These are phyloP conservation scores for Pollenia labialis DNA, from an alignment of 2,888 invertebrate genomes.

Conservation along the genomic window DNA sequence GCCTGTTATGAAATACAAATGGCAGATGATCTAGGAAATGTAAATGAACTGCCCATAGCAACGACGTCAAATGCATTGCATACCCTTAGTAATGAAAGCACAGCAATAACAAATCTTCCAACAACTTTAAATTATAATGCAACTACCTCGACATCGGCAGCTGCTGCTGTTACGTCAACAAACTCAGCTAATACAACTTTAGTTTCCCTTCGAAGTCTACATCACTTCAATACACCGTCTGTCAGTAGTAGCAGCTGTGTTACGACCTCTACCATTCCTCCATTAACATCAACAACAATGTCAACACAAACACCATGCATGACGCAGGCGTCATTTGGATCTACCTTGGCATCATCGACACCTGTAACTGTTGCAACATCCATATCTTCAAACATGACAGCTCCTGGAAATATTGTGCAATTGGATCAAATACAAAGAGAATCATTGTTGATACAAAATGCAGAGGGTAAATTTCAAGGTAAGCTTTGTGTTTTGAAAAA, in stretches of 20 bases:
- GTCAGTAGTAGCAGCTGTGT: conserved; percentile 37
- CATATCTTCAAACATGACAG: conserved; percentile 53
- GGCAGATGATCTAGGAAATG: conserved; percentile 77
- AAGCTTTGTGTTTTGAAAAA: conserved; percentile 44
- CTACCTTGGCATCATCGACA: conserved; percentile 56
- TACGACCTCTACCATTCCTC: conserved; percentile 55
- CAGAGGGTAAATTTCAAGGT: conserved; percentile 82
- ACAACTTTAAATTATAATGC: conserved; percentile 60
- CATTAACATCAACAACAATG: conserved; percentile 57
- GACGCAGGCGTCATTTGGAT: conserved; percentile 65
- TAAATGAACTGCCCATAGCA: conserved; percentile 74
- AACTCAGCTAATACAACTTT: conserved; percentile 42
- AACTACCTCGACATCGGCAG: conserved; percentile 44
- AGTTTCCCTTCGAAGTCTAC: conserved; percentile 51
- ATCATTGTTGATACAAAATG: conserved; percentile 81
- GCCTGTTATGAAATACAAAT: conserved; percentile 86
- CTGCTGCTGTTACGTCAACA: conserved; percentile 40
- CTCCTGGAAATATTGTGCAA: conserved; percentile 76
- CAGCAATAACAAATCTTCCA: conserved; percentile 59
- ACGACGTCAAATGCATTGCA: conserved; percentile 64
- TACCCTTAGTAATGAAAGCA: conserved; percentile 11
- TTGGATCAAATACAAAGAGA: conserved; percentile 79
- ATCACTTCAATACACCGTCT: conserved; percentile 48
- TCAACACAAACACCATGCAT: conserved; percentile 61
- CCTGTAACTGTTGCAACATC: conserved; percentile 44